Conservation (phyloP, 2,113 vertebrate species). For the Hiodon alosoides region DNA sequence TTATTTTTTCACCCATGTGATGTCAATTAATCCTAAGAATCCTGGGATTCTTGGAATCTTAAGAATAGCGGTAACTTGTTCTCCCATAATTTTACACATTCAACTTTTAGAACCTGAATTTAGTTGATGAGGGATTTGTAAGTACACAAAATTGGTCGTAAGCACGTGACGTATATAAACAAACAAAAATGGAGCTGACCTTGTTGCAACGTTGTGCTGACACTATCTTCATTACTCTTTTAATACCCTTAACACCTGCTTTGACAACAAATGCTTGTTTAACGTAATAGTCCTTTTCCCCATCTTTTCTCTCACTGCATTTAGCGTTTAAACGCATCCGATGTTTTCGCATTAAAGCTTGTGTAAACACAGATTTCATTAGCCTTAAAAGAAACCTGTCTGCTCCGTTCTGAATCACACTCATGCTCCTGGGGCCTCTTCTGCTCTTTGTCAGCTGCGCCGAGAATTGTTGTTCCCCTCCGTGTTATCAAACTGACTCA, state of each 20-base stretch:
- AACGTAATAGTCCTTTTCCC: background rate
- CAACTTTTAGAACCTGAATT: no score
- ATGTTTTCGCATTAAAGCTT: background rate
- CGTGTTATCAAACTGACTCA: slow-evolving; percentile 74
- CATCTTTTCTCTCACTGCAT: background rate
- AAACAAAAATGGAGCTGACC: background rate
- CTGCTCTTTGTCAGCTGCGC: slow-evolving; percentile 33
- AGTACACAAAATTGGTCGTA: no score
- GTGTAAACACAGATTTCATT: background rate
- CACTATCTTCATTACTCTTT: background rate
- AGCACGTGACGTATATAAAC: no score
- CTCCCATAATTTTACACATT: slow-evolving; percentile 20
- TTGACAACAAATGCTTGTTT: no score
- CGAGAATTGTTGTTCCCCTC: slow-evolving; percentile 54
- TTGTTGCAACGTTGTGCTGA: background rate
- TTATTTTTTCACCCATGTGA: background rate
- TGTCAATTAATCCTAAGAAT: background rate
- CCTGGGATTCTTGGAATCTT: background rate
- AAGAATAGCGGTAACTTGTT: background rate
- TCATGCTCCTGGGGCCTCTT: background rate
- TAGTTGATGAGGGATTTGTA: no score
- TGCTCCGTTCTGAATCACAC: background rate
- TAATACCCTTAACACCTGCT: no score
- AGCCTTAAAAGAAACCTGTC: slow-evolving; percentile 13
- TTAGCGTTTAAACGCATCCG: no score